phyloP scores from a whole-genome alignment of 1,140 invertebrate genomes.

The Papilio xuthus region DNA sequence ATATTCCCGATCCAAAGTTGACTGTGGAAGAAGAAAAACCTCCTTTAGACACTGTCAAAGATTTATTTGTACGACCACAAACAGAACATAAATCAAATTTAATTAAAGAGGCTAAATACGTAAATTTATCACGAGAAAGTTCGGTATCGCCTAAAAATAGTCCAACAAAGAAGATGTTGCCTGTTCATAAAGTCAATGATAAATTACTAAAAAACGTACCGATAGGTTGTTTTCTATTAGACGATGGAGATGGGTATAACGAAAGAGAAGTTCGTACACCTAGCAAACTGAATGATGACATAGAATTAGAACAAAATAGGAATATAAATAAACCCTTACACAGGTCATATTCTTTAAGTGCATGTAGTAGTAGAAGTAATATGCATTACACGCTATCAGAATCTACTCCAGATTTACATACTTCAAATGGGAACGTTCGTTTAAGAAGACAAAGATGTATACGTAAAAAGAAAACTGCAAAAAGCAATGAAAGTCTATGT shows the following conservation, averaged over 20 bases:
- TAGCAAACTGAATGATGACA: slow-evolving; percentile 54
- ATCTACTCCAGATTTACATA: slow-evolving; percentile 70
- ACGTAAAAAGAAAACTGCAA: slow-evolving; percentile 73
- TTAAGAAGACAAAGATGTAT: slow-evolving; percentile 73
- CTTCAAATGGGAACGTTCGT: slow-evolving; percentile 55
- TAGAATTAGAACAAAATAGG: slow-evolving; percentile 42
- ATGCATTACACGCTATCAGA: slow-evolving; percentile 62
- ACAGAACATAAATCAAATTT: slow-evolving; percentile 71
- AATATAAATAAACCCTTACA: slow-evolving; percentile 48
- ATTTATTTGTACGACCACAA: slow-evolving; percentile 73
- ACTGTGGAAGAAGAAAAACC: slow-evolving; percentile 62
- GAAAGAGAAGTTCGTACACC: slow-evolving; percentile 76
- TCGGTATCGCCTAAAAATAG: slow-evolving; percentile 72
- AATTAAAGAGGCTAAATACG: slow-evolving; percentile 74
- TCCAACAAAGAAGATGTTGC: slow-evolving; percentile 66
- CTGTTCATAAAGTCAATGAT: slow-evolving; percentile 64
- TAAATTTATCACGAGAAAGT: slow-evolving; percentile 74
- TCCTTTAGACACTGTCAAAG: slow-evolving; percentile 61
- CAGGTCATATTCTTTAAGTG: slow-evolving; percentile 71
- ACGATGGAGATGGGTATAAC: slow-evolving; percentile 74
- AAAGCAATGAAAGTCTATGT: slow-evolving; percentile 68
- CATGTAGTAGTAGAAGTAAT: slow-evolving; percentile 49
- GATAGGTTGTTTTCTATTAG: slow-evolving; percentile 74
- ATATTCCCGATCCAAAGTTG: slow-evolving; percentile 49
- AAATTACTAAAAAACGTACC: slow-evolving; percentile 73